These are phyloP conservation scores for Psophia crepitans DNA, from an alignment of 2,113 vertebrate species.

Conservation along the genomic window DNA sequence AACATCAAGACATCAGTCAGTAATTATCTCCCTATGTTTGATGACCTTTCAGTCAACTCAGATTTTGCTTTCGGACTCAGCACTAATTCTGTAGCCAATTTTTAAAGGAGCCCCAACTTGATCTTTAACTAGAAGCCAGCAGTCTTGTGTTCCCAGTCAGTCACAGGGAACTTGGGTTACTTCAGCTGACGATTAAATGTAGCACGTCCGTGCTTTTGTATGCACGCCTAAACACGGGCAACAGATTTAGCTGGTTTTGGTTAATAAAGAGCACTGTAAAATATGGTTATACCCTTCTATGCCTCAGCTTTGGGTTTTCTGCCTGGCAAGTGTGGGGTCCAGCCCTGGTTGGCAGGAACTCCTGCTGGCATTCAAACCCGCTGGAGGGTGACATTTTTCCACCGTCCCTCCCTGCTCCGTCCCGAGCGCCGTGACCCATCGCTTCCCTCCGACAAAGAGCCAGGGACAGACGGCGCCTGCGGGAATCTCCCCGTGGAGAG, in stretches of 20 bases:
- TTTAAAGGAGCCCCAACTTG: neutral
- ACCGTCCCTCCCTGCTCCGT: neutral
- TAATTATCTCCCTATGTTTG: constrained; percentile 24
- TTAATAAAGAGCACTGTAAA: neutral
- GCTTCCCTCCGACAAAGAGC: neutral
- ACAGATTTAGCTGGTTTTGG: neutral
- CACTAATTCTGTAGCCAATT: neutral
- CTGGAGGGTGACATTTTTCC: neutral
- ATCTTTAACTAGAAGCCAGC: neutral
- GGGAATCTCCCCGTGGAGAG: neutral
- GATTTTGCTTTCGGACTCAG: neutral
- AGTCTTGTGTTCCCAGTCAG: neutral
- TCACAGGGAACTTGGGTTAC: neutral
- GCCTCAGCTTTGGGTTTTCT: neutral
- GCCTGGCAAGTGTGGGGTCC: neutral
- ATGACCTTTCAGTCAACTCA: constrained; percentile 47
- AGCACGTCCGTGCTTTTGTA: neutral
- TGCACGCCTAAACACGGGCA: neutral
- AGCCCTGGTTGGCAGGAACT: neutral
- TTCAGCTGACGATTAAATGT: neutral
- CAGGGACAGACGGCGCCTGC: accelerated
- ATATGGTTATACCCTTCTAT: neutral
- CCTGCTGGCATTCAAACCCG: neutral
- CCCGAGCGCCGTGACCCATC: accelerated
- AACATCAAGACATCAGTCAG: neutral